phyloP scores from a whole-genome alignment of 2,888 invertebrate species.

The Schrankia costaestrigalis region DNA sequence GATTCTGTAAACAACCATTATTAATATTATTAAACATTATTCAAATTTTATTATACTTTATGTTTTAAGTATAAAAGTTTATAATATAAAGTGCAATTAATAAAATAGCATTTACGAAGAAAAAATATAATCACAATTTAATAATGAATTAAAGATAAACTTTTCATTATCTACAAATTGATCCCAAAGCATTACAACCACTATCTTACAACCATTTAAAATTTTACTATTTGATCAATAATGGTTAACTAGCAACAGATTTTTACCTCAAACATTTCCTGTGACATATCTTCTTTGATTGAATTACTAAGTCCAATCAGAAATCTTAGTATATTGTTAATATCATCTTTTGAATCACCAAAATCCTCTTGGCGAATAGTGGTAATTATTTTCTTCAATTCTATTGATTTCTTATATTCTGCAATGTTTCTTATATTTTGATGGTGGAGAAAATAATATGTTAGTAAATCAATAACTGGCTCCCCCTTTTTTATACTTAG shows the following conservation, averaged over 20 bases:
- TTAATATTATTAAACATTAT: neutral
- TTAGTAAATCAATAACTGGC: slow-evolving; percentile 59
- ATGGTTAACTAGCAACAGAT: slow-evolving; percentile 7
- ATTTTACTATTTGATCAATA: slow-evolving; percentile 4
- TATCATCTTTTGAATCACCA: slow-evolving; percentile 46
- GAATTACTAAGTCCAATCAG: slow-evolving; percentile 56
- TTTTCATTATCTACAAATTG: no score
- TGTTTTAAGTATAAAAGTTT: no score
- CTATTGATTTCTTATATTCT: slow-evolving; percentile 56
- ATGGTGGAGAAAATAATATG: slow-evolving; percentile 56
- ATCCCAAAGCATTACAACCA: no score
- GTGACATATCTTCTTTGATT: slow-evolving; percentile 51
- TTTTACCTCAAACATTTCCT: slow-evolving; percentile 61
- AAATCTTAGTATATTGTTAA: slow-evolving; percentile 51
- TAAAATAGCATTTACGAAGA: no score
- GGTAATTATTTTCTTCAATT: slow-evolving; percentile 57
- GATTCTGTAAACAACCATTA: slow-evolving; percentile 58
- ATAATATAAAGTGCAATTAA: no score
- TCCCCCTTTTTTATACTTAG: slow-evolving; percentile 42
- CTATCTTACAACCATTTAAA: neutral
- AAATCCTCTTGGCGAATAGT: slow-evolving; percentile 48
- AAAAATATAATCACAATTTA: no score
- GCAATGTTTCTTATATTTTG: slow-evolving; percentile 60
- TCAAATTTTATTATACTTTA: no score
- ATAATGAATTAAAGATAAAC: no score